A percentile compares a stretch with the other conserved stretches of the same genome.
phyloP scores from a whole-genome alignment of 2,797 vertebrate species.

The Cryptoblepharus egeriae region DNA sequence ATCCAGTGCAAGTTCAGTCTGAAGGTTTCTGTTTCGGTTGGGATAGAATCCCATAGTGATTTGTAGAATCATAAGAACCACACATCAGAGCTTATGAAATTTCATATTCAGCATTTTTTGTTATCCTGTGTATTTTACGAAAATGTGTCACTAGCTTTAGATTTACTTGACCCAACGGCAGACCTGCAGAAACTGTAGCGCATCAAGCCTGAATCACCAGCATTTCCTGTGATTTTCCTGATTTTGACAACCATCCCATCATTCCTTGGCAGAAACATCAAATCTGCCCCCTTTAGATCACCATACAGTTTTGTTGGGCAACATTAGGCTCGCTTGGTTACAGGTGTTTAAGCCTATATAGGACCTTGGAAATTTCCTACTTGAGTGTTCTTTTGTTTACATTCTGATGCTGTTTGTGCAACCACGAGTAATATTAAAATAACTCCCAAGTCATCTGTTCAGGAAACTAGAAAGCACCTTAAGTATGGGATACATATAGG shows the following conservation, averaged over 20 bases:
- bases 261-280: too few relatives aligned
- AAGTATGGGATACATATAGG: not conserved
- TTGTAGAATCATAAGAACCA: not conserved
- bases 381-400: not conserved
- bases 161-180: not conserved
- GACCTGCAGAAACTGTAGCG: not conserved
- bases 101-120: too few relatives aligned
- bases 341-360: not conserved
- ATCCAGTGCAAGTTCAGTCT: not conserved
- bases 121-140: not conserved
- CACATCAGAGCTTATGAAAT: not conserved
- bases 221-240: not conserved
- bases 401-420: not conserved
- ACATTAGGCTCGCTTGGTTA: not conserved
- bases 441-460: not conserved
- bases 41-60: not conserved
- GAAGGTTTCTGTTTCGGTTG: not conserved
- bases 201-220: not conserved
- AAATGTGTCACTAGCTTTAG: not conserved
- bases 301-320: not conserved
- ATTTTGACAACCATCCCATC: not conserved
- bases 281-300: too few relatives aligned
- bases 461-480: conserved; percentile 5
- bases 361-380: not conserved
- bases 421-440: not conserved